Evolutionary conservation across 2,797 vertebrate genomes (phyloP), one percentile per base, ranked within the genome.

Genomic region (Myripristis murdjan): DNA sequence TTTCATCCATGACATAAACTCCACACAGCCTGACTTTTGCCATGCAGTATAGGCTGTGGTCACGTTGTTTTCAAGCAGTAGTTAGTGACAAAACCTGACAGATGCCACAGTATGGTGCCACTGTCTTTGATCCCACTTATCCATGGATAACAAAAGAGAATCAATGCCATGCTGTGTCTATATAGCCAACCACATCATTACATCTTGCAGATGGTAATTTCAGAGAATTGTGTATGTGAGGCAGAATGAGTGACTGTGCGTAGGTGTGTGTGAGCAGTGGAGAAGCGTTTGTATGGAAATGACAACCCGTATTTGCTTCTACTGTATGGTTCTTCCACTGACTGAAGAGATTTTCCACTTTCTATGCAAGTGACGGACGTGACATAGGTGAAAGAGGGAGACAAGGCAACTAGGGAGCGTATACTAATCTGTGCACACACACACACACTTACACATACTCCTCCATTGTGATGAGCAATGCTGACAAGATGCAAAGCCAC

Each of bases 151-250:
- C 75, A 86, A 77, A 89, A 83, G 64, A 68, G 59, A 79, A 83
- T 70, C 15, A 51, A 65, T 79, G 57, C 47, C 74, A 35, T 9
- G 60, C 70, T 66, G 78, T 5, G 71, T 79, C 85, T 72, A 70
- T 81, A 79, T 2, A 41, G 58, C 55, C 24, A 70, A 63, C 71
- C 67, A n/a, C 87, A 83, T 86, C 82, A 83, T 88, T 87, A 82
- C 53, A 57, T 68, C 57, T 28, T 41, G 51, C 64, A 63, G 56
- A 82, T 71, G 79, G 79, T 82, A 80, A 84, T 87, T 89, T 83
- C 56, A 72, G 54, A 52, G 66, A 64, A 64, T 65, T 85, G 72
- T 82, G 70, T 80, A 20, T 33, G 67, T 9, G 5, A 64, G 68
- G 54, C 52, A 26, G 55, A 70, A 53, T 68, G 70, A 82, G 66